Evolutionary conservation across 2,797 vertebrate species (phyloP).

Genomic region (Sebastes baramenuke): DNA sequence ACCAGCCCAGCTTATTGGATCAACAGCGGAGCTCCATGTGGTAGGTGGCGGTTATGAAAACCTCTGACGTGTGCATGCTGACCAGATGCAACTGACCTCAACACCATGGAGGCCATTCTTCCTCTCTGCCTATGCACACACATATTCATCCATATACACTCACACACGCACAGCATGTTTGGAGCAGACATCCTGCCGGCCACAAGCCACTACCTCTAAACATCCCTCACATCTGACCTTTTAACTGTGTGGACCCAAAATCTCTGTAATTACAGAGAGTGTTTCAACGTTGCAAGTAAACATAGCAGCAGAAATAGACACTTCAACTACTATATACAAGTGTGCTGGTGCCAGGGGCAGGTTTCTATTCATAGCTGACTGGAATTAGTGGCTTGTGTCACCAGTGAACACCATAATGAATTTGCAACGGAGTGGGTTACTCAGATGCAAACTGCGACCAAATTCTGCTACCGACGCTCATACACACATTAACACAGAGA

Average conservation of each 20-base stretch:
- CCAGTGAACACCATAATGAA: slow-evolving; percentile 74
- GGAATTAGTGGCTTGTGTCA: slow-evolving; percentile 76
- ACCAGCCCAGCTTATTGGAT: neutral
- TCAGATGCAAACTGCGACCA: slow-evolving; percentile 34
- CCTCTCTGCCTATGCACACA: slow-evolving; percentile 8
- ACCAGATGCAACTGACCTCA: slow-evolving; percentile 58
- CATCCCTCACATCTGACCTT: slow-evolving; percentile 78
- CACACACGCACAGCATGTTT: slow-evolving; percentile 26
- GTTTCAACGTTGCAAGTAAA: slow-evolving; percentile 78
- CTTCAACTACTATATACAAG: slow-evolving; percentile 74
- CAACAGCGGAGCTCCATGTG: slow-evolving; percentile 11
- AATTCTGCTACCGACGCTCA: neutral
- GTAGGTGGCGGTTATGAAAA: slow-evolving; percentile 48
- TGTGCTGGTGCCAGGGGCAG: slow-evolving; percentile 65
- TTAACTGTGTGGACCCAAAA: slow-evolving; percentile 72
- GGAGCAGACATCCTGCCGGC: slow-evolving; percentile 67
- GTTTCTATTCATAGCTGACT: slow-evolving; percentile 81
- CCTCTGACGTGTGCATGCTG: slow-evolving; percentile 54
- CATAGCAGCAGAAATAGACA: slow-evolving; percentile 78
- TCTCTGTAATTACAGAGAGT: slow-evolving; percentile 78
- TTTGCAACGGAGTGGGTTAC: slow-evolving; percentile 59
- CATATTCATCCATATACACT: neutral
- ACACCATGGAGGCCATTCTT: slow-evolving; percentile 67
- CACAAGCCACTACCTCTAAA: slow-evolving; percentile 76
- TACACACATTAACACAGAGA: neutral